These are phyloP conservation scores for Corynorhinus townsendii DNA, from an alignment of 2,113 vertebrate species.

Conservation along the genomic window DNA sequence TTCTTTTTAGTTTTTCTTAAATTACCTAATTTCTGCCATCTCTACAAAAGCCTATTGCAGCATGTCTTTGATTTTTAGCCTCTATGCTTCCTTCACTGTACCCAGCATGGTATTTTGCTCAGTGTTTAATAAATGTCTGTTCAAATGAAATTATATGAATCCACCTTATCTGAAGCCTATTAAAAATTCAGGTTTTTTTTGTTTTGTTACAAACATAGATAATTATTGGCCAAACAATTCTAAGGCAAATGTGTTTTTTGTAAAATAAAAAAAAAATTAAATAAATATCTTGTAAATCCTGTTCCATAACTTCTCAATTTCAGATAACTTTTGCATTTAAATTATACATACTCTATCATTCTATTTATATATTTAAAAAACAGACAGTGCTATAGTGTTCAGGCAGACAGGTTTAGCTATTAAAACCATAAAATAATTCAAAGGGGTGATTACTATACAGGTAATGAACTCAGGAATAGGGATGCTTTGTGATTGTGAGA, in stretches of 20 bases:
- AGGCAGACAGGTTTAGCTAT: background rate
- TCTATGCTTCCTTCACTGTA: background rate
- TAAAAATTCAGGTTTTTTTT: background rate
- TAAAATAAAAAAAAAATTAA: background rate
- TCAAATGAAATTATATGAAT: background rate
- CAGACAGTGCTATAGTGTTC: background rate
- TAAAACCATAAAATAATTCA: background rate
- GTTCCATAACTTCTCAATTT: background rate
- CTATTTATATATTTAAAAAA: background rate
- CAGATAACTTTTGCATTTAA: background rate
- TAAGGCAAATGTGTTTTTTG: background rate
- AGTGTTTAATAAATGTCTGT: background rate
- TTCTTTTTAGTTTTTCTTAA: background rate
- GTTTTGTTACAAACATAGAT: background rate
- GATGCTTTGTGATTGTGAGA: background rate
- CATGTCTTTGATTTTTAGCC: background rate
- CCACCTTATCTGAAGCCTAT: background rate
- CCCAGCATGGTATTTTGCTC: background rate
- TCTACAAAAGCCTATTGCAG: background rate
- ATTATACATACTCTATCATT: background rate
- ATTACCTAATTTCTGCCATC: background rate
- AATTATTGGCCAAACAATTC: background rate
- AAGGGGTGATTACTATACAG: background rate
- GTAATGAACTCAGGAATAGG: background rate
- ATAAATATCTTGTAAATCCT: background rate